A percentile compares a stretch with the other conserved stretches of the same genome.
These are phyloP conservation scores for Temnothorax ravouxi DNA, from an alignment of 2,888 invertebrate species.

Conservation along the genomic window DNA sequence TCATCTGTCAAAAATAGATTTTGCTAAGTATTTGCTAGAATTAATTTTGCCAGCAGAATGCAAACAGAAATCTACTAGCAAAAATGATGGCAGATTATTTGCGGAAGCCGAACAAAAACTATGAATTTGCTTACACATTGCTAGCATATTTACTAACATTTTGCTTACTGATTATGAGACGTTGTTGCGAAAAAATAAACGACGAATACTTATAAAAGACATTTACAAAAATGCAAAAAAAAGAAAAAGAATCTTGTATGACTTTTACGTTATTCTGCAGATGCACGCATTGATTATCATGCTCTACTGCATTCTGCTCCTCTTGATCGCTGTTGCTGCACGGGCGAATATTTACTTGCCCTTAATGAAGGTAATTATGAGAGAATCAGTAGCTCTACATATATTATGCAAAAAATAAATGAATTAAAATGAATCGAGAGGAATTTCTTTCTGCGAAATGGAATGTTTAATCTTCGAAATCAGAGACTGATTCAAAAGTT, in stretches of 20 bases:
- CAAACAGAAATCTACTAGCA: background rate
- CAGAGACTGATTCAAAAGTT: background rate
- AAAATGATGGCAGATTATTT: background rate
- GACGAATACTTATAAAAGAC: background rate
- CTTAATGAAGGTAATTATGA: conserved; percentile 76
- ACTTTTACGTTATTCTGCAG: conserved; percentile 18
- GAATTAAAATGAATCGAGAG: conserved; percentile 28
- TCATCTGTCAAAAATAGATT: background rate
- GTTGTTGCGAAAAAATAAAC: background rate
- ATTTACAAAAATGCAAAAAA: background rate
- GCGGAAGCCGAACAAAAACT: background rate
- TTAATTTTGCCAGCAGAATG: background rate
- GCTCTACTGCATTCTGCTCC: conserved; percentile 68
- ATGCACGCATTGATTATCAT: conserved; percentile 60
- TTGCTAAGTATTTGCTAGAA: background rate
- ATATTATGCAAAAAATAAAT: background rate
- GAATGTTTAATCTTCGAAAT: conserved; percentile 7
- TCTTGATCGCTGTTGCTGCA: conserved; percentile 69
- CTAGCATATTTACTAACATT: background rate
- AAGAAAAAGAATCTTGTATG: background rate
- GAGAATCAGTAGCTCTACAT: background rate
- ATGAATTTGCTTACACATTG: background rate
- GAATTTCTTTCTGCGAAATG: conserved; percentile 14
- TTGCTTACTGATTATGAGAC: background rate
- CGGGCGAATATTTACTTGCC: conserved; percentile 79